Base-by-base conservation (phyloP, 2,797 vertebrate species). In the Tamandua tetradactyla region DNA sequence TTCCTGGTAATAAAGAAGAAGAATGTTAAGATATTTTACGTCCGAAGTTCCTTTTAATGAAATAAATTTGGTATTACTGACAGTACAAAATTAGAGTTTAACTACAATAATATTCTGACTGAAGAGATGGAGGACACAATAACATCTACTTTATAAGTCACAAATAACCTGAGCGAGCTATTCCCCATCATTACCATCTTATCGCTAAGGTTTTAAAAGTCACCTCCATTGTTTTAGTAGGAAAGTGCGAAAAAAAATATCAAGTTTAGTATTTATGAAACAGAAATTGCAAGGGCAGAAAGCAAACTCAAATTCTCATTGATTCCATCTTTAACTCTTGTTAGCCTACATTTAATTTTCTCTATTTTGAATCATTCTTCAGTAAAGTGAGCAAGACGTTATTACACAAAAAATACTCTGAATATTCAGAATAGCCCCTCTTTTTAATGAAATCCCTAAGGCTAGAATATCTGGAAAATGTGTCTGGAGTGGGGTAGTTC, bases 41-140 rank as follows among this genome's bases (percentile, higher is more conserved):
- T 96, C 85, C 96, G 91, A 93, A 95, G 95, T 91, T 85, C 13
- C 75, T 93, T 91, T 93, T 94, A 96, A 95, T 93, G 37, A 93
- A 95, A 91, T 57, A 74, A 96, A 96, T 55, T 95, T 87, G 87
- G 47, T 62, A 59, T 78, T 62, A 44, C 72, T 86, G 13, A 23
- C 74, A 95, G 9, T 84, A 89, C 78, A 42, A 95, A 95, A 89
- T 88, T 94, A 88, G 35, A 95, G 27, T 89, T 95, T 89, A 93
- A 32, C 20, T 81, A 59, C 47, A 97, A 78, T 69, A 88, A 89
- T 88, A 92, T 66, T 87, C 40, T 92, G 35, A 82, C 47, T 78
- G 75, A 88, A 71, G 78, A 94, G 71, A 71, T 80, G 64, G 57
- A 87, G 25, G 93, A 87, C 37, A 80, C 18, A 91, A 17, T 87